Base-by-base conservation (phyloP, 2,888 invertebrate genomes). In the Scaptomyza reducta region DNA sequence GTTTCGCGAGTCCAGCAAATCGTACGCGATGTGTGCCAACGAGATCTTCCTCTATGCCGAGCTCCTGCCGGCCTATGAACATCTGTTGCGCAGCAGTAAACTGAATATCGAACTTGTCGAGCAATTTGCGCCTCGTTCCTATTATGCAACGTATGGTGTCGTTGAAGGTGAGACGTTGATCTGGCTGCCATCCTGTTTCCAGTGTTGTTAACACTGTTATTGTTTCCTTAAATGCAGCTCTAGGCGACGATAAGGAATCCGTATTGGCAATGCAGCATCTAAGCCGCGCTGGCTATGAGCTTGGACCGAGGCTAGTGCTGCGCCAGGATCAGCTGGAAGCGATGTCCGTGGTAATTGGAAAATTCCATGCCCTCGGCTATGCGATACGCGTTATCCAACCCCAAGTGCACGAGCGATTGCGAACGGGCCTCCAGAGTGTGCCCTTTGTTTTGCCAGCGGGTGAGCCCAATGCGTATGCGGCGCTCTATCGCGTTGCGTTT, bases 361-460 rank as follows among this genome's bases (percentile, higher is more conserved):
- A 88, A 38, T 92, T 84, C 61, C 92, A 92, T 79, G 88, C 91
- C 0, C 49, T 90, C 0, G 88, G 89, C 6, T 91, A 90, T 77
- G 90, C 86, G 1, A 55, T 89, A 16, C 79, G 77, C 11, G 70
- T 90, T 0, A 64, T 80, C 16, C 82, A 90, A 29, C 89, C 88
- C 14, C 31, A 63, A 6, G 74, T 84, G 18, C 56, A 90, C 4
- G 61, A 89, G 6, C 64, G 83, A 13, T 67, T 91, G 2, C 83
- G 79, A 6, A 56, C 77, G 0, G 84, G 78, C 3, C 70, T 92
- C 5, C 63, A 83, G 4, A 67, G 89, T 3, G 57, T 91, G 33
- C 77, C 89, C 0, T 92, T 91, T 51, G 70, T 79, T 1, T 79
- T 71, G n/a, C 60, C 62, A 44, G 54, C 79, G 3, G 78, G 70